phyloP scores from a whole-genome alignment of 2,113 vertebrate genomes.

The Etheostoma cragini region DNA sequence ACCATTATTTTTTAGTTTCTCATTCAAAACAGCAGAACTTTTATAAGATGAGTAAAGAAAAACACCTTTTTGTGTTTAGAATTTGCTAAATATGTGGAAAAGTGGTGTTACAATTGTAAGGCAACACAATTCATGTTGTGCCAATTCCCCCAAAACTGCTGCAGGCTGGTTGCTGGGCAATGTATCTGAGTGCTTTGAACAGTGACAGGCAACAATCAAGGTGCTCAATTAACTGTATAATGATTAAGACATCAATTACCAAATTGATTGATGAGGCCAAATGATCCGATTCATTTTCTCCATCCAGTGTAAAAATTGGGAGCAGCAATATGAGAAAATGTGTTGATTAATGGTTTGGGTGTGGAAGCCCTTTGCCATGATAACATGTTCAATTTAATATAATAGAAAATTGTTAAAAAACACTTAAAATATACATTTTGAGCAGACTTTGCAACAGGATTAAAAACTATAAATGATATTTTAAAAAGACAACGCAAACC shows the following conservation, averaged over 20 bases:
- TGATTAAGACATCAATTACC: conserved; percentile 94
- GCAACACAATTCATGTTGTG: conserved; percentile 41
- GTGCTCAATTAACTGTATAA: conserved; percentile 97
- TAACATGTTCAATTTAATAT: conserved; percentile 50
- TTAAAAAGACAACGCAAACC: conserved; percentile 10
- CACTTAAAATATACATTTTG: conserved; percentile 15
- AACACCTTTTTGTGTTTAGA: background rate
- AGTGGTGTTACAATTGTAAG: background rate
- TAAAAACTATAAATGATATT: background rate
- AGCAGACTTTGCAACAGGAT: background rate
- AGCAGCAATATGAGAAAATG: conserved; percentile 84
- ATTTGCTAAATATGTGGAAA: conserved; percentile 2
- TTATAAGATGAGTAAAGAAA: background rate
- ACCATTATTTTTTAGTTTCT: conserved; percentile 21
- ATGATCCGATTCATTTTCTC: conserved; percentile 93
- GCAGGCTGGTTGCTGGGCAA: conserved; percentile 11
- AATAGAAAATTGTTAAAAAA: conserved; percentile 28
- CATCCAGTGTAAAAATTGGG: conserved; percentile 89
- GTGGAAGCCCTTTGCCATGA: conserved; percentile 68
- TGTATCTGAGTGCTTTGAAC: conserved; percentile 72
- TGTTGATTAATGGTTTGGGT: conserved; percentile 88
- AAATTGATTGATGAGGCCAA: conserved; percentile 95
- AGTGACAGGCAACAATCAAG: conserved; percentile 87
- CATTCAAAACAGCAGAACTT: conserved; percentile 14
- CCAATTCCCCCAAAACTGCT: conserved; percentile 37